Percentiles rank a stretch among this genome's conserved stretches.
These are phyloP conservation scores for Alethe castanea DNA, from an alignment of 2,113 vertebrate genomes.

Conservation along the genomic window DNA sequence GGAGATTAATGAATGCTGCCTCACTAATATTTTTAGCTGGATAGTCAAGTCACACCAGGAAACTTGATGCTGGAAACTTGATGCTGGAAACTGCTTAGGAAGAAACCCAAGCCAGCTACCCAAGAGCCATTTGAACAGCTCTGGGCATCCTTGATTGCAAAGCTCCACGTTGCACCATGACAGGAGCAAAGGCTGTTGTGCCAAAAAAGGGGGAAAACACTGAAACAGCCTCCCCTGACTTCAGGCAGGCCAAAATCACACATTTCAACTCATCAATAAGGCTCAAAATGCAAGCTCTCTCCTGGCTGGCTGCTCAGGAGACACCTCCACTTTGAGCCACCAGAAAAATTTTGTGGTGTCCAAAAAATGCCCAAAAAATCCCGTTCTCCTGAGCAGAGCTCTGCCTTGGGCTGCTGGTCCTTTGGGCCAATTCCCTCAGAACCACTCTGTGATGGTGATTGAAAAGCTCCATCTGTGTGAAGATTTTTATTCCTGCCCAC, in stretches of 20 bases:
- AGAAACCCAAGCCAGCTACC: neutral
- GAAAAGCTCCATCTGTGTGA: neutral
- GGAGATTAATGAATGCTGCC: neutral
- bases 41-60: neutral
- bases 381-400: neutral
- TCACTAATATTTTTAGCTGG: neutral
- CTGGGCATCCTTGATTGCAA: neutral
- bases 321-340: neutral
- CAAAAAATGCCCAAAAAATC: neutral
- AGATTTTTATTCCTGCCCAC: neutral
- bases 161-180: neutral
- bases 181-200: neutral
- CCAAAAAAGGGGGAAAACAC: neutral
- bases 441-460: neutral
- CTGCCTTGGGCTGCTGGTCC: neutral
- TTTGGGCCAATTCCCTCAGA: neutral
- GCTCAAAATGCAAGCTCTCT: neutral
- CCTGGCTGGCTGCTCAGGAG: neutral
- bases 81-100: neutral
- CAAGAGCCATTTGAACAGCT: neutral
- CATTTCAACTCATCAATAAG: neutral
- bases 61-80: neutral
- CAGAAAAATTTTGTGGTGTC: neutral
- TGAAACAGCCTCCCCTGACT: neutral
- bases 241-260: neutral